Percentiles rank a stretch among this genome's conserved stretches.
Evolutionary conservation across 2,113 vertebrate species (phyloP).

Genomic region (Nibea coibor): DNA sequence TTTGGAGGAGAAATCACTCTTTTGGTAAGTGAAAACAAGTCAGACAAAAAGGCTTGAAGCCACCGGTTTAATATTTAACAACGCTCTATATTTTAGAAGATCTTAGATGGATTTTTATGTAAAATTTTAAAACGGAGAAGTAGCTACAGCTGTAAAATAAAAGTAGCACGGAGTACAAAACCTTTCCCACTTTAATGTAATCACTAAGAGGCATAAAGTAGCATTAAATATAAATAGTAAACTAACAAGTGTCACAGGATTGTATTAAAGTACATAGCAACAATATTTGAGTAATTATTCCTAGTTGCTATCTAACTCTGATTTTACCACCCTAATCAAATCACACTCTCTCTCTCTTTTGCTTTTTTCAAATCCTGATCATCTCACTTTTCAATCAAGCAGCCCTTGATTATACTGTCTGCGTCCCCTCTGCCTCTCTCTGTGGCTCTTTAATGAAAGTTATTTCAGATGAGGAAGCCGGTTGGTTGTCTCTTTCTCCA

Average conservation of each 20-base stretch:
- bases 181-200: no score
- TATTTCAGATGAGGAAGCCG: constrained; percentile 69
- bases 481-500: constrained; percentile 62
- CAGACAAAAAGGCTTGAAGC: neutral
- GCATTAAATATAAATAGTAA: neutral
- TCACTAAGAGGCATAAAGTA: neutral
- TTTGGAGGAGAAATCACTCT: neutral
- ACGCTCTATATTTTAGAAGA: neutral
- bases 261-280: neutral
- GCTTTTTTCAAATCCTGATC: constrained; percentile 15
- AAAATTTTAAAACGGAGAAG: neutral
- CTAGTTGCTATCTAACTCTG: neutral
- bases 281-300: neutral
- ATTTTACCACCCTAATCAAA: neutral
- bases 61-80: neutral
- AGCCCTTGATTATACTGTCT: constrained; percentile 32
- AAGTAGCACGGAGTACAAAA: neutral
- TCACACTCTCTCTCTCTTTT: neutral
- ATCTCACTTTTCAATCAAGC: constrained; percentile 26
- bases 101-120: neutral
- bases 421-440: neutral
- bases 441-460: constrained; percentile 57
- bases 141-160: neutral
- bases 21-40: neutral
- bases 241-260: neutral